Base-by-base conservation (phyloP, 2,113 vertebrate genomes). In the Rhinolophus sinicus region DNA sequence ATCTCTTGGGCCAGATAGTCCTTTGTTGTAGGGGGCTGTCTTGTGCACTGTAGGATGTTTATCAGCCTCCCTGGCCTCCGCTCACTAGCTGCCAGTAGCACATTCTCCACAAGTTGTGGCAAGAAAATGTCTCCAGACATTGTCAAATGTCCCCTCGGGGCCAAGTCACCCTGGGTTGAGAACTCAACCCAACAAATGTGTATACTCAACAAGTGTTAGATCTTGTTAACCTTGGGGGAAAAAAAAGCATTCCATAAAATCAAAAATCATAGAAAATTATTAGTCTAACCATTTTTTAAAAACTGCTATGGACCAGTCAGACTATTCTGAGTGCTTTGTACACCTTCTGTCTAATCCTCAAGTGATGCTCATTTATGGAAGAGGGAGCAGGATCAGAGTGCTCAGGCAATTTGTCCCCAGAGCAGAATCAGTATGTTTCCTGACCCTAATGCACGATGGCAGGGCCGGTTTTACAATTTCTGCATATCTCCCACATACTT, bases 321-420 rank as follows among this genome's bases (percentile, higher is more conserved):
- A 16, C 35, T 64, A 3, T 35, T 14, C 30, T 18, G 44, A n/a
- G 35, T 54, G 9, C 72, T 90, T 33, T 44, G 22, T 64, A 35
- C 1, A 18, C 30, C 1, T 72, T 60, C 50, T 40, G 1, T 26
- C 52, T 83, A 38, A 64, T 40, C 52, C 77, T 62, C 28, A 21
- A n/a, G 8, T 12, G 44, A 62, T 70, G 38, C 30, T 26, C 60
- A 30, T 62, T 86, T 30, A 52, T 33, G 90, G 77, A 69, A n/a
- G 62, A 93, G 30, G 28, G 73, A 50, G 60, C 50, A 94, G 70
- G 64, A 80, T 33, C 54, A 40, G 64, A 72, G 60, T 5, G 8
- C 33, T 47, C 0, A 14, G 60, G 24, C 4, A 4, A 3, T 33
- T 14, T 13, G 21, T 16, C 44, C 93, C 3, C 0, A 0, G 12